Base-by-base conservation (phyloP, 2,888 invertebrate species). In the Leucophenga montana region DNA sequence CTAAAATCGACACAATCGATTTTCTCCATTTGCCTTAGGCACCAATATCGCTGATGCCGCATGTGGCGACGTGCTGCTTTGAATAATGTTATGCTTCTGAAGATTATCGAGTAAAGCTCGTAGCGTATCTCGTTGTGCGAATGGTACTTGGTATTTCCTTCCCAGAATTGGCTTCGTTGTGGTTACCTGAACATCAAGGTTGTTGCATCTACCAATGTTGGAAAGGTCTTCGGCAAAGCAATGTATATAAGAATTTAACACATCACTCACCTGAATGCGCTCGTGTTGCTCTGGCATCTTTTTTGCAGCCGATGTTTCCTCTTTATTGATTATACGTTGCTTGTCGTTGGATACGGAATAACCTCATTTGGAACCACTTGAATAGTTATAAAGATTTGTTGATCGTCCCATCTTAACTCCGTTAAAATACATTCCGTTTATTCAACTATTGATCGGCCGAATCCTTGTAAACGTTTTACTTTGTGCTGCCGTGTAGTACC, bases 61-160 rank as follows among this genome's bases (percentile, higher is more conserved):
- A 62, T 74, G 68, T 4, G 66, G 71, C 13, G 72, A n/a, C n/a
- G n/a, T n/a, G n/a, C n/a, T 74, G 4, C n/a, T 61, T 46, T n/a
- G n/a, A n/a, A n/a, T n/a, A n/a, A n/a, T n/a, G n/a, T n/a, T n/a
- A n/a, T n/a, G n/a, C n/a, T n/a, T n/a, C n/a, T n/a, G n/a, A n/a
- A n/a, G n/a, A n/a, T n/a, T n/a, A n/a, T n/a, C n/a, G n/a, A n/a
- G n/a, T n/a, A n/a, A n/a, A n/a, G n/a, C n/a, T n/a, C n/a, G n/a
- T n/a, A n/a, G n/a, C n/a, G n/a, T n/a, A n/a, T n/a, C n/a, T 16
- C 74, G 13, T 44, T 68, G 68, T 0, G 70, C 67, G 20, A 73
- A 73, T 44, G 72, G 69, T 0, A 75, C 71, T 22, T 75, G 73
- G 39, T 74, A 76, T 16, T 67, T 67, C 53, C 73, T 76, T 0